Evolutionary conservation across 1,140 invertebrate species (phyloP).

Genomic region (Drosophila quadrilineata): DNA sequence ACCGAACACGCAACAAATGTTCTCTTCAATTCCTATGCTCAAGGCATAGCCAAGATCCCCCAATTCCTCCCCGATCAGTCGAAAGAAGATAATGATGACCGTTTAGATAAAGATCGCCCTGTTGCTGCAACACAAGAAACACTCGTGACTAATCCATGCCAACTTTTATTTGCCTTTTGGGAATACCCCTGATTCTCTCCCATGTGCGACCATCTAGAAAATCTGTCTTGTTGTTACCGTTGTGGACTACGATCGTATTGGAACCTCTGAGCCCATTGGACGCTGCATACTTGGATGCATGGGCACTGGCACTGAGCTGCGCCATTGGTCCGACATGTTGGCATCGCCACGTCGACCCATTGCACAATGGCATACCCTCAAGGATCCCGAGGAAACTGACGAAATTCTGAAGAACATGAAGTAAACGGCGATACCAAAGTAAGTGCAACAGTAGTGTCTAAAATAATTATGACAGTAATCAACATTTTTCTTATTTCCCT

Average conservation of each 20-base stretch:
- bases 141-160: conserved; percentile 11
- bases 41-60: too few relatives aligned
- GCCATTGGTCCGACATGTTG: conserved; percentile 99
- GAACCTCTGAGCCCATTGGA: conserved; percentile 99
- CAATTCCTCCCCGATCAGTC: conserved; percentile 9
- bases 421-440: conserved; percentile 67
- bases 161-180: conserved; percentile 27
- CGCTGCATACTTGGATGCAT: conserved; percentile 98
- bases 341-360: conserved; percentile 98
- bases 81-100: conserved; percentile 27
- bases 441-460: too few relatives aligned
- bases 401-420: conserved; percentile 80
- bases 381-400: conserved; percentile 96
- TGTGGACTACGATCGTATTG: conserved; percentile 99
- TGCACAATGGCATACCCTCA: conserved; percentile 99
- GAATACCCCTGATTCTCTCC: conserved; percentile 80
- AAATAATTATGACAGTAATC: too few relatives aligned
- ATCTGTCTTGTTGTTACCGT: conserved; percentile 99
- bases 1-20: conserved; percentile 44
- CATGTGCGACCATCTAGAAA: too few relatives aligned
- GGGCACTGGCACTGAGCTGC: conserved; percentile 97
- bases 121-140: too few relatives aligned
- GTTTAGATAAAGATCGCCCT: conserved; percentile 8
- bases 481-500: too few relatives aligned
- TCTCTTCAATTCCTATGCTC: conserved; percentile 46